These are phyloP conservation scores for Euproctis similis DNA, from an alignment of 2,888 invertebrate species.

Conservation along the genomic window DNA sequence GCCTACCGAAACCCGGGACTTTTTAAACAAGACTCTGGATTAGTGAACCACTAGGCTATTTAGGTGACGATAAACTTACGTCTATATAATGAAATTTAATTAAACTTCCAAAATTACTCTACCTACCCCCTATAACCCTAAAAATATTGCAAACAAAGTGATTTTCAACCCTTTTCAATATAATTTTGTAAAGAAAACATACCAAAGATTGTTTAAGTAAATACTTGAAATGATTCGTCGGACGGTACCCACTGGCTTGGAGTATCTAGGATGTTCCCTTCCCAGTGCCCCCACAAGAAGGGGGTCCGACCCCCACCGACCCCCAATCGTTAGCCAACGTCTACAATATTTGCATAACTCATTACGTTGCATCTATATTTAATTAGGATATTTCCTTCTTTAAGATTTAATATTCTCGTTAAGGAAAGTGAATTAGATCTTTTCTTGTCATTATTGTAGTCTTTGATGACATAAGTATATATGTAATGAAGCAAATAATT, in stretches of 20 bases:
- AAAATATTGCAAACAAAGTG: conserved; percentile 27
- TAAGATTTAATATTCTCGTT: conserved; percentile 20
- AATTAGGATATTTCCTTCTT: conserved; percentile 68
- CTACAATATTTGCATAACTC: conserved; percentile 71
- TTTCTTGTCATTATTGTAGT: too few species aligned
- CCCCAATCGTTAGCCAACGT: conserved; percentile 53
- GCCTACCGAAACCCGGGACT: too few species aligned
- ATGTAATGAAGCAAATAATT: too few species aligned
- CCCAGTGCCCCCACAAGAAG: conserved; percentile 3
- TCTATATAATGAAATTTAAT: conserved; percentile 12
- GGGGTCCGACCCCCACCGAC: conserved; percentile 8
- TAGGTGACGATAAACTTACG: too few species aligned
- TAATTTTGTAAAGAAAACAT: conserved; percentile 35
- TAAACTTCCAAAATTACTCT: conserved; percentile 8
- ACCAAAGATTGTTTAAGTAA: conserved; percentile 32
- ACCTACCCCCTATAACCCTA: conserved; percentile 15
- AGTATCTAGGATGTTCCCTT: conserved; percentile 18
- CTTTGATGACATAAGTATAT: too few species aligned
- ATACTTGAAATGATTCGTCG: conserved; percentile 43
- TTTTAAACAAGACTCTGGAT: too few species aligned
- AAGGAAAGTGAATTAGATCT: conserved; percentile 20
- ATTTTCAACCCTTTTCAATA: conserved; percentile 32
- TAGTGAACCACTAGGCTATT: too few species aligned
- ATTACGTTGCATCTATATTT: conserved; percentile 73
- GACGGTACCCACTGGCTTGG: conserved; percentile 35